These are phyloP conservation scores for Xiphias gladius DNA, from an alignment of 2,113 vertebrate species.

Conservation along the genomic window DNA sequence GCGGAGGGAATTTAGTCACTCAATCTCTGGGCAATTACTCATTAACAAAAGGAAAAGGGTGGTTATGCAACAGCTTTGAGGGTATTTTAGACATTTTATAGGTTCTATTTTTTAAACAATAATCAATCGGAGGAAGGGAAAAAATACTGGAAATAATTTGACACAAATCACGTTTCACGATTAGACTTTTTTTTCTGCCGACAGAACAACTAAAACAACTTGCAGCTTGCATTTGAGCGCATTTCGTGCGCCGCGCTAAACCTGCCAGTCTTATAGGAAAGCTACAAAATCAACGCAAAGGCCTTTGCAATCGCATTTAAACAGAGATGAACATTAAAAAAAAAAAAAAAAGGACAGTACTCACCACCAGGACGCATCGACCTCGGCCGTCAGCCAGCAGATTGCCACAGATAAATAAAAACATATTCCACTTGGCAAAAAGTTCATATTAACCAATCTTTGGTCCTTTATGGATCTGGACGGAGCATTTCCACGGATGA, in stretches of 20 bases:
- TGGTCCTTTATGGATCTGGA: slow-evolving; percentile 72
- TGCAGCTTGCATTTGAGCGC: too few species aligned
- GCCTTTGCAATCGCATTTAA: not conserved
- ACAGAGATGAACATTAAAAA: not conserved
- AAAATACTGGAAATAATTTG: too few species aligned
- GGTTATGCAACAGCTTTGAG: not conserved
- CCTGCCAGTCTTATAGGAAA: too few species aligned
- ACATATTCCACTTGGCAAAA: slow-evolving; percentile 89
- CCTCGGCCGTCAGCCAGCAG: slow-evolving; percentile 88
- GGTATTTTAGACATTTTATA: not conserved
- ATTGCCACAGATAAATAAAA: slow-evolving; percentile 87
- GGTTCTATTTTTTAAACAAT: not conserved
- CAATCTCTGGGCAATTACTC: not conserved
- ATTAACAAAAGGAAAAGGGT: not conserved
- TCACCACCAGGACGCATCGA: slow-evolving; percentile 97
- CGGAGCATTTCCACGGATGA: slow-evolving; percentile 64
- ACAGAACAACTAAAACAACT: too few species aligned
- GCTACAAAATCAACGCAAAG: too few species aligned
- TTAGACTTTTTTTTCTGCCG: too few species aligned
- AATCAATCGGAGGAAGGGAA: not conserved
- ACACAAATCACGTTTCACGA: not conserved
- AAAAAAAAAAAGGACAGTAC: slow-evolving; percentile 53
- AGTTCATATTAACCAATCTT: slow-evolving; percentile 90
- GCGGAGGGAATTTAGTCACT: not conserved
- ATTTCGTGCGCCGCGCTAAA: not conserved